Base-by-base conservation (phyloP, 2,797 vertebrate species). In the Coreius guichenoti region DNA sequence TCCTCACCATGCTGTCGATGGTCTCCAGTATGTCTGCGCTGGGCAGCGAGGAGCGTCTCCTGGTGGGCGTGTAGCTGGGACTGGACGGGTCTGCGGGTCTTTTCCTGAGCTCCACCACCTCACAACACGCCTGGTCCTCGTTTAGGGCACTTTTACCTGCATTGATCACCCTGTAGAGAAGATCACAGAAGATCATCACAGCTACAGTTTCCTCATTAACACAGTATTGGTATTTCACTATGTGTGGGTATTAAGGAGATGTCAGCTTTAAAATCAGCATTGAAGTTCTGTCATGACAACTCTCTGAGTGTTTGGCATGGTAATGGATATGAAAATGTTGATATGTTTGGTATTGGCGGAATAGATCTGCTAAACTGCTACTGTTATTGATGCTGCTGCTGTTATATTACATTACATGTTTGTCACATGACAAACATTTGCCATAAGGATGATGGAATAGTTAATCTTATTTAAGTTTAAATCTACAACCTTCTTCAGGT, bases 41-140 rank as follows among this genome's bases (percentile, higher is more conserved):
- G 73, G 98, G 98, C 81, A 99, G 93, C 0, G 98, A 99, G 0
- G 97, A 98, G 88, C 98, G 96, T 89, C 97, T 94, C 86, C 97
- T 95, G 86, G 92, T 91, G 1, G 95, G 95, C 81, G 95, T 96
- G 89, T 95, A 96, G 92, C 93, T 97, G 56, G 96, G 95, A 1
- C 95, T 96, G 63, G 94, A 94, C 84, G 93, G 92, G 33, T 93
- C 68, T 0, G 93, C 90, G 23, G 95, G 94, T 68, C 94, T 93
- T 92, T 95, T 97, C 91, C 96, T 97, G 86, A 99, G 95, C 87
- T 95, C 91, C 88, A 99, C 94, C 74, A 99, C 96, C 91, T 99
- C 97, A 87, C 98, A 99, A 93, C 97, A 98, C 56, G 98, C 98
- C 93, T 99, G 98, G 93, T 99, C 98, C 93, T 99, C 98, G 11